phyloP scores from a whole-genome alignment of 2,888 invertebrate species.

The Spodoptera littoralis region DNA sequence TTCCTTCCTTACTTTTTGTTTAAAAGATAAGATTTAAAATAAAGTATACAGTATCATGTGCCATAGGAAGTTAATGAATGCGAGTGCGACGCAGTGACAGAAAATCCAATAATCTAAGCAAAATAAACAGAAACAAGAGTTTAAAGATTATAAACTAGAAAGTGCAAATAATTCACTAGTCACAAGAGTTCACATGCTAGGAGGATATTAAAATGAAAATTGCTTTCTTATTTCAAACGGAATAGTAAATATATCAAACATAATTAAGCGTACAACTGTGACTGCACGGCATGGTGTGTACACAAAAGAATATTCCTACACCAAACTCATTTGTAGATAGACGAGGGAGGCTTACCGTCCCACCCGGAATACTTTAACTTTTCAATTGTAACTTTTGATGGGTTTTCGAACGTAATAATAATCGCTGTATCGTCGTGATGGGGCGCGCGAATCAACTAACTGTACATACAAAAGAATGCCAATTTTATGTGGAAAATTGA shows the following conservation, averaged over 20 bases:
- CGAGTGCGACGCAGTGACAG: not conserved
- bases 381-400: conserved; percentile 89
- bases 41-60: not conserved
- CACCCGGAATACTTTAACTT: conserved; percentile 88
- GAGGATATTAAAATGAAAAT: conserved; percentile 54
- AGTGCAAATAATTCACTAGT: conserved; percentile 20
- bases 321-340: conserved; percentile 86
- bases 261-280: conserved; percentile 66
- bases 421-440: conserved; percentile 83
- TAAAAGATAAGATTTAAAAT: conserved; percentile 9
- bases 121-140: conserved; percentile 16
- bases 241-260: conserved; percentile 64
- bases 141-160: conserved; percentile 19
- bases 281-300: conserved; percentile 69
- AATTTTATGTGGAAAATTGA: conserved; percentile 86
- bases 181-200: conserved; percentile 40
- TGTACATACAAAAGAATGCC: conserved; percentile 84
- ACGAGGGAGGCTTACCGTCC: conserved; percentile 79
- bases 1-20: conserved; percentile 9
- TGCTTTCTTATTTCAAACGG: conserved; percentile 57
- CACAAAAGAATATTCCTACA: conserved; percentile 84
- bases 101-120: conserved; percentile 6
- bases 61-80: too few relatives aligned
- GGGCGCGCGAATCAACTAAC: conserved; percentile 83
- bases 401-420: conserved; percentile 89